Evolutionary conservation across 2,888 invertebrate species (phyloP), one percentile per base, ranked within the genome.

Genomic region (Eristalis pertinax): DNA sequence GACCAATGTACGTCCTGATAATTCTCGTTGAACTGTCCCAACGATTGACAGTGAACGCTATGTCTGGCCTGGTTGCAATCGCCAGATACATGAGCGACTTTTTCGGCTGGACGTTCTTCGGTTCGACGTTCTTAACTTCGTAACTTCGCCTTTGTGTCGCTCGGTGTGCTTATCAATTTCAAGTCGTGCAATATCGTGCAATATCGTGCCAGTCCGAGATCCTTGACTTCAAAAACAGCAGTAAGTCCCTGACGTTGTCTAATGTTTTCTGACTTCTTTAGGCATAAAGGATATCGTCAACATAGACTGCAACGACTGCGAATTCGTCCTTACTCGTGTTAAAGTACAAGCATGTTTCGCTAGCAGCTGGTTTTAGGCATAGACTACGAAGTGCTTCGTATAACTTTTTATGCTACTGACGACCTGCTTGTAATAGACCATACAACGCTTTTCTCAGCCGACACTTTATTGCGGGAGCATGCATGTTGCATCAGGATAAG

Each of bases 141-240:
- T 50, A 50, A 50, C 15, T 50, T 50, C 19, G 19, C 19, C 50
- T 50, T 50, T 50, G 50, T 15, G 50, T 50, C 50, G 15, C 50
- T 50, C 50, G 50, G 50, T 50, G 50, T 50, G 19, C 19, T 50
- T 15, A 19, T 50, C n/a, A 3, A 19, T 50, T 19, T 50, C 19
- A n/a, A 2, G 4, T 50, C 19, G 15, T 50, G 10, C 50, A n/a
- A n/a, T n/a, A n/a, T n/a, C n/a, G n/a, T n/a, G n/a, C n/a, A n/a
- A n/a, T n/a, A n/a, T n/a, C n/a, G 22, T 19, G 70, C 68, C 64
- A 76, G 22, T 41, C 75, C 75, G 2, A 75, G 65, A 60, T 76
- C 76, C 15, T 77, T 82, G 4, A 82, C 38, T 41, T 80, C 62
- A 26, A 75, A 82, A n/a, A 29, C 64, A 32, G 26, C 15, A 38